Percentiles rank a stretch among this genome's conserved stretches.
Evolutionary conservation across 2,888 invertebrate genomes (phyloP).

Genomic region (Mongoloraphidia duomilia): DNA sequence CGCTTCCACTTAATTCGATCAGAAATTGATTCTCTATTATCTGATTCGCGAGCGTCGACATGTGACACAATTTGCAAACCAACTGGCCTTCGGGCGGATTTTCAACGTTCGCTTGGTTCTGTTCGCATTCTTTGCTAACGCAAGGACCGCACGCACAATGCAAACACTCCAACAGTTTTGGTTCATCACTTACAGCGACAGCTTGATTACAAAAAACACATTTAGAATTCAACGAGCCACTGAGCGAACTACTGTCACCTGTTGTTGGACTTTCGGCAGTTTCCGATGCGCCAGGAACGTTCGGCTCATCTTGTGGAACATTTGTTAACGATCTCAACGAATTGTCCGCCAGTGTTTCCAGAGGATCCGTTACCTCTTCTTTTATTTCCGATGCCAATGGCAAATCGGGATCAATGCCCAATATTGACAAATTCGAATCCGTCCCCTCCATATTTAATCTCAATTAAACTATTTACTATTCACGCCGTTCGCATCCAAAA

Average conservation of each 20-base stretch:
- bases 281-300: background rate
- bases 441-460: background rate
- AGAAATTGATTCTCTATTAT: constrained; percentile 78
- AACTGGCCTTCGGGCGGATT: constrained; percentile 28
- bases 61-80: constrained; percentile 58
- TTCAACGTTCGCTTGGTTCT: constrained; percentile 28
- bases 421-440: background rate
- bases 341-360: background rate
- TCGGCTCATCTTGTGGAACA: background rate
- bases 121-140: constrained; percentile 47
- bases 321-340: background rate
- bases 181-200: constrained; percentile 41
- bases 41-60: constrained; percentile 53
- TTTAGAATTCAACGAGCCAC: constrained; percentile 17
- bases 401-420: constrained; percentile 1
- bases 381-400: constrained; percentile 1
- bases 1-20: constrained; percentile 44
- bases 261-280: constrained; percentile 26
- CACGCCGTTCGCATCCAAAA: no score
- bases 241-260: constrained; percentile 21
- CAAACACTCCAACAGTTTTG: constrained; percentile 76
- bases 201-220: constrained; percentile 32
- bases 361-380: constrained; percentile 4
- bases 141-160: constrained; percentile 73
- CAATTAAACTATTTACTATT: no score